These are phyloP conservation scores for Steinernema khuongi DNA, from an alignment of 1,140 invertebrate genomes.

Conservation along the genomic window DNA sequence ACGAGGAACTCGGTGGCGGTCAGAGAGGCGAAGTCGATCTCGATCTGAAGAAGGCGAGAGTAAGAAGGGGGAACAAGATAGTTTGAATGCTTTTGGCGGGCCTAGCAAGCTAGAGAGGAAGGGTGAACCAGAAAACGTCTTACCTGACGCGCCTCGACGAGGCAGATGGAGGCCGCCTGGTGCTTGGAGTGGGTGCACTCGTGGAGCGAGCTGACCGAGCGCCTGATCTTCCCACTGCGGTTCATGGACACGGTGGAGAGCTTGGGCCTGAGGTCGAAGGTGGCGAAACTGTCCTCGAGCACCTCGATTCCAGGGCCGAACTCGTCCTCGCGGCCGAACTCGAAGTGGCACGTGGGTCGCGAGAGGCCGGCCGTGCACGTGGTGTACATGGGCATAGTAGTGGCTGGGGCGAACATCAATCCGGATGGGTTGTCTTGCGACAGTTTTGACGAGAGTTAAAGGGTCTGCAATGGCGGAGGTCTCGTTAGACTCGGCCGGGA, in stretches of 20 bases:
- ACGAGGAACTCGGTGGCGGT: not conserved
- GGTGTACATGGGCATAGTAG: not conserved
- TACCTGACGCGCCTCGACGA: conserved; percentile 3
- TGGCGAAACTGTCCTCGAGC: not conserved
- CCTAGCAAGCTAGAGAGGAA: too few species aligned
- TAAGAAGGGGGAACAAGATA: too few species aligned
- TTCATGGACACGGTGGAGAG: not conserved
- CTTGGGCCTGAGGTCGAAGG: not conserved
- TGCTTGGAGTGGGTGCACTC: conserved; percentile 9
- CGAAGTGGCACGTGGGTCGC: conserved; percentile 3
- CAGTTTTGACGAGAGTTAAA: not conserved
- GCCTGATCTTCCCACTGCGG: conserved; percentile 7
- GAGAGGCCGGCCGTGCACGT: not conserved
- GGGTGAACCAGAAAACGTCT: too few species aligned
- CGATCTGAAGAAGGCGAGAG: not conserved
- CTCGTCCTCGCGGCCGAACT: not conserved
- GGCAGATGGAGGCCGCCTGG: not conserved
- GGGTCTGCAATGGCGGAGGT: conserved; percentile 1
- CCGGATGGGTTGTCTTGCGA: conserved; percentile 3
- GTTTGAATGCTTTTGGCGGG: too few species aligned
- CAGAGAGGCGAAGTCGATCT: conserved; percentile 5
- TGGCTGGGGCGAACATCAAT: conserved; percentile 4
- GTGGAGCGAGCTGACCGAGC: not conserved
- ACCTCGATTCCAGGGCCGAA: not conserved
- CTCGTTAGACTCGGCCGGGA: too few species aligned